phyloP scores from a whole-genome alignment of 2,113 vertebrate genomes.

The Ellobius talpinus region DNA sequence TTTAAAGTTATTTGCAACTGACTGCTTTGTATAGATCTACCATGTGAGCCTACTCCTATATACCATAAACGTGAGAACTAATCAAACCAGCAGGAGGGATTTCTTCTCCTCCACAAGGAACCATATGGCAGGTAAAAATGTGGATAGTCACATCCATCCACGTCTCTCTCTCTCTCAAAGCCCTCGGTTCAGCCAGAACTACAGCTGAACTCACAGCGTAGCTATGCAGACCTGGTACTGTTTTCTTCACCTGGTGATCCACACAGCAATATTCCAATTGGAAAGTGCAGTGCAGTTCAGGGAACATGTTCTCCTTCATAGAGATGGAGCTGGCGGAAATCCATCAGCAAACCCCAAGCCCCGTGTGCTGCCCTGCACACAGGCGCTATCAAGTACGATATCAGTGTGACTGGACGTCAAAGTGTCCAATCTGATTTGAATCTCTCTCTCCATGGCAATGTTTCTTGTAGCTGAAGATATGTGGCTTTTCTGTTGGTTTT shows the following conservation, averaged over 20 bases:
- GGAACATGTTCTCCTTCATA: neutral
- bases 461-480: neutral
- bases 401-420: neutral
- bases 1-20: conserved; percentile 69
- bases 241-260: neutral
- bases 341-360: neutral
- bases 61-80: conserved; percentile 71
- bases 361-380: neutral
- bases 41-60: conserved; percentile 66
- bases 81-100: conserved; percentile 59
- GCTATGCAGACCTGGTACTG: neutral
- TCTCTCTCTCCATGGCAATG: neutral
- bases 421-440: neutral
- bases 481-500: neutral
- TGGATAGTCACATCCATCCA: conserved; percentile 30
- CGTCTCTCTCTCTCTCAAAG: neutral
- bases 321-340: neutral
- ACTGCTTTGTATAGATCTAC: conserved; percentile 65
- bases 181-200: neutral
- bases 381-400: neutral
- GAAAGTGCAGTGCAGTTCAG: neutral
- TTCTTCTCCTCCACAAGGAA: conserved; percentile 61
- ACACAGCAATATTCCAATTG: neutral
- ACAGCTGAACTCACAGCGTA: neutral
- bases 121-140: conserved; percentile 60